phyloP scores from a whole-genome alignment of 2,113 vertebrate genomes.

The Sterna hirundo region DNA sequence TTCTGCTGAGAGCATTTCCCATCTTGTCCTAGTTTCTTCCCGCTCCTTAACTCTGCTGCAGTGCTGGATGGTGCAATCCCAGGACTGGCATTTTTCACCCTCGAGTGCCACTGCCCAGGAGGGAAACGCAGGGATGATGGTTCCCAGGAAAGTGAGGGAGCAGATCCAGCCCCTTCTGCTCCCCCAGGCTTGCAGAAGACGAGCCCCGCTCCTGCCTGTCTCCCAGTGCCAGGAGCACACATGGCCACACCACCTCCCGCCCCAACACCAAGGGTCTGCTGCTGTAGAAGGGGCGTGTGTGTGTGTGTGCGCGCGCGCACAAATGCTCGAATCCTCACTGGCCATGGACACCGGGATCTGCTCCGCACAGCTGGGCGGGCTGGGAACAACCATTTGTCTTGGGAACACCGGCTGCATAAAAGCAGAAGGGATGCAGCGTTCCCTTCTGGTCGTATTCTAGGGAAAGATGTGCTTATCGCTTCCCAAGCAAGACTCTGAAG shows the following conservation, averaged over 20 bases:
- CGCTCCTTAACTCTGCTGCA: background rate
- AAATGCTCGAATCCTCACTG: background rate
- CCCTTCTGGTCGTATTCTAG: background rate
- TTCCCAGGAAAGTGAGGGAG: background rate
- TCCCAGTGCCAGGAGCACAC: fast-evolving
- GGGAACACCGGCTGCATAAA: background rate
- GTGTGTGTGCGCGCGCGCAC: background rate
- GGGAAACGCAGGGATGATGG: background rate
- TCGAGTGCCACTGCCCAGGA: background rate
- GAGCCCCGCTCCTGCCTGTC: background rate
- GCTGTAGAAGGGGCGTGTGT: background rate
- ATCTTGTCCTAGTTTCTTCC: background rate
- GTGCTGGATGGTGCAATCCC: background rate
- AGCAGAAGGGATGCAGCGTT: background rate
- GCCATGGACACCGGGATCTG: background rate
- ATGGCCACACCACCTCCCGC: fast-evolving
- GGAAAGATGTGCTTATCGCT: background rate
- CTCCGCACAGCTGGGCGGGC: background rate
- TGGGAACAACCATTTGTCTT: background rate
- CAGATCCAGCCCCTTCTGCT: background rate
- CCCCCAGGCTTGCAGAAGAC: background rate
- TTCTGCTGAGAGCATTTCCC: background rate
- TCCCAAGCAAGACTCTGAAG: background rate
- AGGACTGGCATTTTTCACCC: background rate
- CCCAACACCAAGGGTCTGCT: background rate